phyloP scores from a whole-genome alignment of 2,888 invertebrate genomes.

The Thecophora atra region DNA sequence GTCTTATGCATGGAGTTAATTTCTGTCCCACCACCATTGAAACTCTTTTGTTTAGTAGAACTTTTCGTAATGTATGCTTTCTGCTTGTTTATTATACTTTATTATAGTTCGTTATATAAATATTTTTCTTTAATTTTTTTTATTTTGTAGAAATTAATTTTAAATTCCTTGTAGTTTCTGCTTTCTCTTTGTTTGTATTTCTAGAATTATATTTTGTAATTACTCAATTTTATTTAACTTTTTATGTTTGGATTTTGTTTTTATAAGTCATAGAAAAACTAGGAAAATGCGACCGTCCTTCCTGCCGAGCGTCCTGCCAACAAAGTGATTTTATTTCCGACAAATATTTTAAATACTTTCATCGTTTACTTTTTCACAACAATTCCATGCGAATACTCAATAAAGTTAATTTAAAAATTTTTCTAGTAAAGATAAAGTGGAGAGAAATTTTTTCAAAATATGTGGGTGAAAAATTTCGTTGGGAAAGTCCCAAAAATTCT shows the following conservation, averaged over 20 bases:
- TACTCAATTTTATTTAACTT: conserved; percentile 26
- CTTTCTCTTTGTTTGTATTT: conserved; percentile 34
- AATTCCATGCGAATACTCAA: background rate
- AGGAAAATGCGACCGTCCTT: conserved; percentile 60
- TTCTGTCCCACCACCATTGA: too few relatives aligned
- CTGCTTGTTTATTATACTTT: background rate
- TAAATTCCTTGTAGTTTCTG: conserved; percentile 14
- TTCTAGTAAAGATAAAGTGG: background rate
- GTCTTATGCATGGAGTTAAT: too few relatives aligned
- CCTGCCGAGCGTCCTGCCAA: conserved; percentile 62
- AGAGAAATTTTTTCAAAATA: background rate
- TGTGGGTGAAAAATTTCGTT: background rate
- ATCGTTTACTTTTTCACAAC: too few relatives aligned
- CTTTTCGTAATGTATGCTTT: too few relatives aligned
- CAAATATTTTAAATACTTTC: background rate
- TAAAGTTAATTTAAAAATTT: background rate
- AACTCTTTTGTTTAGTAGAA: too few relatives aligned
- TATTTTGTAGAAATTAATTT: conserved; percentile 27
- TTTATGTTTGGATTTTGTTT: conserved; percentile 33
- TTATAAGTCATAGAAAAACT: conserved; percentile 25
- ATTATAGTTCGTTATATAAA: background rate
- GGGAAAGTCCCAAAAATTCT: background rate
- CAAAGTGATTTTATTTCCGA: conserved; percentile 29
- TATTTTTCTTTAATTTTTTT: conserved; percentile 36
- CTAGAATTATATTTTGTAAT: conserved; percentile 33